Evolutionary conservation across 2,797 vertebrate genomes (phyloP), one percentile per base, ranked within the genome.

Genomic region (Gymnoscopelus microlampas): DNA sequence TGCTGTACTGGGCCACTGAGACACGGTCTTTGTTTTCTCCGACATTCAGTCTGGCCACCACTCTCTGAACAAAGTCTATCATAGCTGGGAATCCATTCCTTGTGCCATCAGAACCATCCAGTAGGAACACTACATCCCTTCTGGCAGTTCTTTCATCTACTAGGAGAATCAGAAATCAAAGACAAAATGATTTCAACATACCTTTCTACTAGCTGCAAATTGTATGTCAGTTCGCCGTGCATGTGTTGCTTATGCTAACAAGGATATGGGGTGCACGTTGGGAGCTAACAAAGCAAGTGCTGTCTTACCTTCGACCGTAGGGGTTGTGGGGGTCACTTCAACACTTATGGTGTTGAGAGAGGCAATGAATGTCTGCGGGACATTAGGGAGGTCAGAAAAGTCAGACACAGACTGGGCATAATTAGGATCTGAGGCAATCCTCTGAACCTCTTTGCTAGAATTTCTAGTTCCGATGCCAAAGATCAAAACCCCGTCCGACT

Each of bases 401-500:
- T 68, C 29, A 51, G 66, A 32, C 48, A 68, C 56, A 49, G 51
- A 54, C n/a, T 60, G 50, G 12, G 35, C 59, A 26, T 29, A 59
- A 14, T 19, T 55, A 54, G 67, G 58, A 55, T 61, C 67, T 12
- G 50, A 29, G 23, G 61, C 26, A 47, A 75, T 70, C 51, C 35
- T 70, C 47, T 75, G 19, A 50, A 63, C 47, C 26, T 63, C 61
- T 53, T 23, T 63, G 61, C 61, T 64, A 74, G 92, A 93, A 0
- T 91, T 87, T 67, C 79, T 92, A 10, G 35, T 56, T 44, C 75
- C 75, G 19, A 77, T 66, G 19, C 13, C 48, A n/a, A 68, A 51
- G 5, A 66, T 54, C 12, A 57, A 39, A 5, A 74, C 66, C n/a
- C 66, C 71, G 24, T 26, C 35, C 14, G 23, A 11, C 56, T 73